phyloP scores from a whole-genome alignment of 1,140 invertebrate genomes.

The Micrasema longulum region DNA sequence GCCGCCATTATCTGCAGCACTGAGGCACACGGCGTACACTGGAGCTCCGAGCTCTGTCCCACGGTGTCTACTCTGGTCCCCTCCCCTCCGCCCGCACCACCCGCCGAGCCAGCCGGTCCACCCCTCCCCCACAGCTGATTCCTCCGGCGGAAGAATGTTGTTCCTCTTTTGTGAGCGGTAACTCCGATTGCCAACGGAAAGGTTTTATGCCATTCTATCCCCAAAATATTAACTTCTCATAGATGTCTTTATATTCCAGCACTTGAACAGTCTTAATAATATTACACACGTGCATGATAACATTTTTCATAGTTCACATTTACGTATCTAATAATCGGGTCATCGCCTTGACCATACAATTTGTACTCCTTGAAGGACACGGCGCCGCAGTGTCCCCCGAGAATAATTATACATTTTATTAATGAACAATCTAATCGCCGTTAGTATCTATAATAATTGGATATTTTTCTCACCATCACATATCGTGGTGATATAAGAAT shows the following conservation, averaged over 20 bases:
- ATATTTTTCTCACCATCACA: no score
- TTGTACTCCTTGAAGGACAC: not conserved
- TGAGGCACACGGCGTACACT: no score
- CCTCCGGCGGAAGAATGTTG: constrained; percentile 25
- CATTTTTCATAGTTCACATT: no score
- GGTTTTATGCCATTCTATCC: constrained; percentile 7
- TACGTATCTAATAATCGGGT: not conserved
- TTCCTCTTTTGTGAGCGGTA: constrained; percentile 28
- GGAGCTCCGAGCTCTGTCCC: constrained; percentile 1
- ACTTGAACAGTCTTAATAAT: no score
- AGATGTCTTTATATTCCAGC: no score
- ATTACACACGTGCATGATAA: no score
- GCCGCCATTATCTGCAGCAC: constrained; percentile 18
- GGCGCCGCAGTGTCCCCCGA: not conserved
- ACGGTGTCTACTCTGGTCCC: constrained; percentile 27
- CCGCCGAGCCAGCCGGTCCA: not conserved
- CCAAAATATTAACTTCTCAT: no score
- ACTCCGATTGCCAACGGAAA: constrained; percentile 14
- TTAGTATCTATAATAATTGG: no score
- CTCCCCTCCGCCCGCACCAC: not conserved
- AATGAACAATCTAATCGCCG: no score
- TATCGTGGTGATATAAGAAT: no score
- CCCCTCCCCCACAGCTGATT: constrained; percentile 19
- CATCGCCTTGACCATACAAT: not conserved
- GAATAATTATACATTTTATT: no score